Evolutionary conservation across 1,140 invertebrate species (phyloP), one percentile per base, ranked within the genome.

Genomic region (Leptinotarsa undecemlineata): DNA sequence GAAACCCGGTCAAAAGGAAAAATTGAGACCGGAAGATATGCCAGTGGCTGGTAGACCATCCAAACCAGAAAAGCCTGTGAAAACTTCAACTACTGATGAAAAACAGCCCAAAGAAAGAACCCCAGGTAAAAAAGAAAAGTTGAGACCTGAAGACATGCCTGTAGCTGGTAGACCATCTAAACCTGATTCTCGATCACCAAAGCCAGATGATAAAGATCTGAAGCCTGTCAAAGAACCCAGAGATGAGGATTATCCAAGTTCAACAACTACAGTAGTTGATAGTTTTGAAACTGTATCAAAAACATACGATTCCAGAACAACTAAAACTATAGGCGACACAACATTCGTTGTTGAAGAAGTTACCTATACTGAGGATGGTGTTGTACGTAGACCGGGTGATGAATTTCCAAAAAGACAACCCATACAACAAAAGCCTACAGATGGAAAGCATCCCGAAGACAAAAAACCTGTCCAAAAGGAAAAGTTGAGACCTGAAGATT

Each of bases 81-180:
- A 70, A 13, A 15, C 19, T 20, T 13, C 68, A 57, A n/a, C n/a
- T 14, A 47, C 48, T 17, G 68, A 47, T 13, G 11, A 60, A 26
- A 14, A 15, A 47, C 66, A 21, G 15, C 15, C n/a, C 8, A n/a
- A 68, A 48, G 23, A 68, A 63, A 87, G 83, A 19, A 68, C 51
- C n/a, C 62, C 74, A 23, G 42, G 57, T 79, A 85, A 87, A 78
- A 91, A 92, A 83, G 74, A 69, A 80, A 71, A 48, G 42, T 15
- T 47, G 23, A 17, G 48, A 21, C 70, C 70, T 13, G 70, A 71
- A 42, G 70, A 71, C 33, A 21, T 71, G 48, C 70, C 70, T 26
- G 33, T 57, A 57, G 48, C 70, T 61, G 70, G 70, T 42, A 61
- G n/a, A 63, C 70, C 70, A 21, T 71, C 70, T 19, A 51, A 42